These are phyloP conservation scores for Dicrurus megarhynchus DNA, from an alignment of 2,113 vertebrate species.

Conservation along the genomic window DNA sequence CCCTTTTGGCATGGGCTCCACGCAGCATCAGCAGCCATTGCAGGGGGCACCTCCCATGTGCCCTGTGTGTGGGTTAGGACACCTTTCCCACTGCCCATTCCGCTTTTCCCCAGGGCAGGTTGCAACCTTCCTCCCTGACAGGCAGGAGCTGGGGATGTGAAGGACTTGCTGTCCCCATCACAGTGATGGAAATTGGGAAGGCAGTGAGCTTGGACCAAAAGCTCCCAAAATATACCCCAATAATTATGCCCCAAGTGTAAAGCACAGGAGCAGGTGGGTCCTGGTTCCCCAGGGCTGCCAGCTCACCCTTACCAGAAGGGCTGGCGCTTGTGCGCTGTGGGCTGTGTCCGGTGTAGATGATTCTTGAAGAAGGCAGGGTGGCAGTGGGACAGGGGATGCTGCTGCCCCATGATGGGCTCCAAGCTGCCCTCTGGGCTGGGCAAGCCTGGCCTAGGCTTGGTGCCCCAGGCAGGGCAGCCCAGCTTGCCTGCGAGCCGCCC, in stretches of 20 bases:
- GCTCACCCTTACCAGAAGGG: neutral
- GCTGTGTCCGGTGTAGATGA: accelerated
- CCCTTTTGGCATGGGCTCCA: neutral
- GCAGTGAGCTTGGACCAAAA: neutral
- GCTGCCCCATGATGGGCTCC: neutral
- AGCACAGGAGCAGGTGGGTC: neutral
- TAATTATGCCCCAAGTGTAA: neutral
- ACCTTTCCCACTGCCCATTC: neutral
- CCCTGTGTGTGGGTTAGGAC: accelerated
- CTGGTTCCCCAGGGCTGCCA: neutral
- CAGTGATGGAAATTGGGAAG: neutral
- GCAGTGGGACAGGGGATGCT: neutral
- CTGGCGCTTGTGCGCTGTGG: accelerated
- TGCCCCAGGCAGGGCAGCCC: neutral
- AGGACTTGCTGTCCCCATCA: neutral
- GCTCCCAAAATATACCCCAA: neutral
- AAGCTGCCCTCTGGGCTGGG: neutral
- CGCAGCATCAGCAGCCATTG: neutral
- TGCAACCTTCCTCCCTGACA: neutral
- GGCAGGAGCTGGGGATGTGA: neutral
- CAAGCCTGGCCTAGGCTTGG: neutral
- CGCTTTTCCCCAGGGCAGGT: neutral
- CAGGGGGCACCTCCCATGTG: neutral
- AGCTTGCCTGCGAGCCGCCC: neutral
- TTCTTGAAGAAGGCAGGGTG: neutral